Evolutionary conservation across 2,888 invertebrate species (phyloP), one percentile per base, ranked within the genome.

Genomic region (Leptopilina myrica): DNA sequence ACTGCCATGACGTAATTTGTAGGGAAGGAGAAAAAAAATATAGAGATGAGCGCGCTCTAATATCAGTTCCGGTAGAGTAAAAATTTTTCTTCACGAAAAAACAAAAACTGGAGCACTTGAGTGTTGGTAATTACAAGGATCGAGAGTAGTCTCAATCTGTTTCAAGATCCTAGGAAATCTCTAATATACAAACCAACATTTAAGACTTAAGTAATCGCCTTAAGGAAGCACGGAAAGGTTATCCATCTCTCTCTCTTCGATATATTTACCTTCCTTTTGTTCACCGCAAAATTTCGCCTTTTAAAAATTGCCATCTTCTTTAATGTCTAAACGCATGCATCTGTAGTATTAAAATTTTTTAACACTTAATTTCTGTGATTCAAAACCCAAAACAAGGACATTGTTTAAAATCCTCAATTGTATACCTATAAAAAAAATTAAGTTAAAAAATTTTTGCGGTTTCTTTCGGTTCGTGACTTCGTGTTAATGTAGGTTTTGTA

Each of bases 131-230:
- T 78, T 73, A 64, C 46, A 56, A 78, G 62, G n/a, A 76, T 49
- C 49, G 11, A 46, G 33, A 33, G 33, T 20, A 33, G 33, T 4
- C 8, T 64, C 46, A 15, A 78, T 69, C 76, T 59, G 33, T 73
- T 67, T 43, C 49, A 80, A 73, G 33, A 73, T 73, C 56, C 56
- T 73, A 73, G 73, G 33, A 73, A 73, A 66, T 65, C 46, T 8
- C 20, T 20, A 20, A 33, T 33, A 76, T 11, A 43, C 43, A 77
- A 67, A 59, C 75, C 20, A 65, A 64, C 73, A 53, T 67, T 82
- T 76, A 81, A 76, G 76, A 69, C 64, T 82, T 76, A 81, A 76
- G 78, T 79, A 78, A 80, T 80, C 64, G 80, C 80, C 79, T 76
- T 56, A 66, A 76, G 78, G 67, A 66, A 67, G 53, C 77, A 64